These are phyloP conservation scores for Heliconius nattereri DNA, from an alignment of 1,140 invertebrate species.

Conservation along the genomic window DNA sequence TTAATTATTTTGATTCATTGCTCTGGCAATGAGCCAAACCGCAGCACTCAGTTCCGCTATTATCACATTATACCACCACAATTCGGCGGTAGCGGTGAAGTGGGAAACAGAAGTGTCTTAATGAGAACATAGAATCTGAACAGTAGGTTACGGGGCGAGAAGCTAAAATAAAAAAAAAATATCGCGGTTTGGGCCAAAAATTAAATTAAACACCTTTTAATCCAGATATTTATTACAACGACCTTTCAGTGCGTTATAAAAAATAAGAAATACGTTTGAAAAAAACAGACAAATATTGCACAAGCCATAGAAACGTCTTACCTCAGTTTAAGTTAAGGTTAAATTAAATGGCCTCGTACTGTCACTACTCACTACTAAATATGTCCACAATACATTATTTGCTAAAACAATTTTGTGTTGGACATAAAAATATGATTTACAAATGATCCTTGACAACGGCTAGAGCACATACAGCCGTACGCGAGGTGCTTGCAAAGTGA, in stretches of 20 bases:
- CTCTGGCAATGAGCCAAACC: too few species aligned
- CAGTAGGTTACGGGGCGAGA: too few species aligned
- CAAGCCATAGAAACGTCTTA: neutral
- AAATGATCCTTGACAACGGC: conserved; percentile 20
- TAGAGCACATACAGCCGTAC: neutral
- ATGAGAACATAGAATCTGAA: too few species aligned
- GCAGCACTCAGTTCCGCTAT: too few species aligned
- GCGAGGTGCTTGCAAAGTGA: conserved; percentile 1
- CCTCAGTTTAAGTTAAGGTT: neutral
- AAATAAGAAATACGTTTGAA: neutral
- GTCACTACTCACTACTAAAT: conserved; percentile 3
- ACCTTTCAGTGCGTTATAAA: neutral
- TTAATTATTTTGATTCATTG: too few species aligned
- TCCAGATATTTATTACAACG: neutral
- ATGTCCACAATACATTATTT: conserved; percentile 16
- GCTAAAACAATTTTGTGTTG: neutral
- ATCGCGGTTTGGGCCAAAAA: too few species aligned
- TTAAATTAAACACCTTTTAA: neutral
- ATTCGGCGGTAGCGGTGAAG: too few species aligned
- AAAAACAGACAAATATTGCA: neutral
- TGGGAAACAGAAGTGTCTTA: too few species aligned
- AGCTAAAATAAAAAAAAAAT: too few species aligned
- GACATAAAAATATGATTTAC: conserved; percentile 23
- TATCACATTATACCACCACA: too few species aligned
- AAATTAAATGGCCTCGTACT: neutral